A percentile compares a stretch with the other conserved stretches of the same genome.
Evolutionary conservation across 1,140 invertebrate species (phyloP).

Genomic region (Caenorhabditis remanei): DNA sequence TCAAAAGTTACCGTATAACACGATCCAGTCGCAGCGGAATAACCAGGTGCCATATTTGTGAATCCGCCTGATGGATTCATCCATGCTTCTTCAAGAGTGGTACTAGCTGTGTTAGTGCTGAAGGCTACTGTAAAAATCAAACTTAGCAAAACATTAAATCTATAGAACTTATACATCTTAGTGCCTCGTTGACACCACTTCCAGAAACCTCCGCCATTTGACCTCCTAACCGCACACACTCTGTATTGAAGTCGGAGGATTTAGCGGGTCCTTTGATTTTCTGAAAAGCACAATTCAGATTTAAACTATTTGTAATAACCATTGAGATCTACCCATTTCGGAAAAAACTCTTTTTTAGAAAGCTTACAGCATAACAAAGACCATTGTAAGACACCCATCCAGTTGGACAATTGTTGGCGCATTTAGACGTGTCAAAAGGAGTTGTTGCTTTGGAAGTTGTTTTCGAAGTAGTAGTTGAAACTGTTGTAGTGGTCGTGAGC

Average conservation of each 20-base stretch:
- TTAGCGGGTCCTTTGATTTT: background rate
- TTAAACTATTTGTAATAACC: too few relatives aligned
- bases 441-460: background rate
- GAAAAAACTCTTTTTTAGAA: too few relatives aligned
- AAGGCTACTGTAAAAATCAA: background rate
- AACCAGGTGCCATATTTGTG: background rate
- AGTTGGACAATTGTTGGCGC: background rate
- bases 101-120: background rate
- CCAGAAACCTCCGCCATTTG: background rate
- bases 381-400: background rate
- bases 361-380: background rate
- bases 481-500: background rate
- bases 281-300: background rate
- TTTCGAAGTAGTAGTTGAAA: background rate
- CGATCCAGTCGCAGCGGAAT: background rate
- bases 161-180: background rate
- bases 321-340: too few relatives aligned
- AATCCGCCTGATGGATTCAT: background rate
- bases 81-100: background rate
- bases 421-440: conserved; percentile 12
- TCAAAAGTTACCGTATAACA: background rate
- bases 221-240: background rate
- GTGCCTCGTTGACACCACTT: background rate
- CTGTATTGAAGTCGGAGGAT: background rate
- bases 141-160: background rate